These are phyloP conservation scores for Drosophila infuscata DNA, from an alignment of 2,888 invertebrate genomes.

Conservation along the genomic window DNA sequence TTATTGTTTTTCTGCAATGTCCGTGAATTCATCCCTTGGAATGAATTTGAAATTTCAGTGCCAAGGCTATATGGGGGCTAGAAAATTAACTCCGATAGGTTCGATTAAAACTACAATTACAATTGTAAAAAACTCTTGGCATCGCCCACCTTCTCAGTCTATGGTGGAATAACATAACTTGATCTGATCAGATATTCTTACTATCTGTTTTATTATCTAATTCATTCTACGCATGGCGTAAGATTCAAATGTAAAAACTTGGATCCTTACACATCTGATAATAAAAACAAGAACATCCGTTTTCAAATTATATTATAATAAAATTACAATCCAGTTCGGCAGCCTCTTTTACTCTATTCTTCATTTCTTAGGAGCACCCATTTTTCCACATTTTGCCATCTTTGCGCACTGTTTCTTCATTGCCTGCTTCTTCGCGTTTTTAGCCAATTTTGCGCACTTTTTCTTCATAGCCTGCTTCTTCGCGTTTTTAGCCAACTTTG, in stretches of 20 bases:
- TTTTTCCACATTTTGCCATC: background rate
- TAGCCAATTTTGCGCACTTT: background rate
- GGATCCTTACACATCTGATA: background rate
- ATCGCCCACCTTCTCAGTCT: too few relatives aligned
- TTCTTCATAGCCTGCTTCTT: background rate
- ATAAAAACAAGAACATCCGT: background rate
- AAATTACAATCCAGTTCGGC: background rate
- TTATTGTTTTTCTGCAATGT: background rate
- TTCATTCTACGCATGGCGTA: too few relatives aligned
- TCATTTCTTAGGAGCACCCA: background rate
- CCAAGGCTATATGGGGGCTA: too few relatives aligned
- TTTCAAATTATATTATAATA: background rate
- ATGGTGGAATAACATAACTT: too few relatives aligned
- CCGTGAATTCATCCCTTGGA: background rate
- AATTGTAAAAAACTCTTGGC: background rate
- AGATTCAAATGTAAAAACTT: too few relatives aligned
- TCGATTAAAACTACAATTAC: too few relatives aligned
- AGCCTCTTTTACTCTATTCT: background rate
- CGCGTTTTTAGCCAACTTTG: background rate
- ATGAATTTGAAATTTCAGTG: background rate
- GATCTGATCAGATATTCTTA: too few relatives aligned
- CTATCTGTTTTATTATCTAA: too few relatives aligned
- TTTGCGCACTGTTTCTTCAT: background rate
- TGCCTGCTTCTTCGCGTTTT: background rate
- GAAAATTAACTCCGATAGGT: too few relatives aligned